phyloP scores from a whole-genome alignment of 2,797 vertebrate species.

The Falco rusticolus region DNA sequence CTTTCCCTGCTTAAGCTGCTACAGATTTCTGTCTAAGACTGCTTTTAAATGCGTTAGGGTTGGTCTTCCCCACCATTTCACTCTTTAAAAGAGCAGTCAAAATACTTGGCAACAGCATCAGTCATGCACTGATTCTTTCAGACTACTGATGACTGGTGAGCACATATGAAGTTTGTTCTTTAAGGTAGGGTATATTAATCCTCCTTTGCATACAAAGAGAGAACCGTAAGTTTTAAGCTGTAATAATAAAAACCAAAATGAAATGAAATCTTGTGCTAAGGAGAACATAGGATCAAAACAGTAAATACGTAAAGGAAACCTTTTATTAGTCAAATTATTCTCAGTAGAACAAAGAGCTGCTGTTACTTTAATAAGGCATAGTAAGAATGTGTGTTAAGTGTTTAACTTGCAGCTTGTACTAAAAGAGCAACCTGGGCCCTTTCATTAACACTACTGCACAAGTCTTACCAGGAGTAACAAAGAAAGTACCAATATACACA shows the following conservation, averaged over 20 bases:
- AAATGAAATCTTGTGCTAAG: background rate
- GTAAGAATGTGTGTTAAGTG: background rate
- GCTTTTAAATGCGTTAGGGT: background rate
- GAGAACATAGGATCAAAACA: background rate
- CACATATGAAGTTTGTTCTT: background rate
- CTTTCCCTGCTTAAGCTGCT: background rate
- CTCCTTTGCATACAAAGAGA: background rate
- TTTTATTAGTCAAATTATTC: background rate
- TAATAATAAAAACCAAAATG: background rate
- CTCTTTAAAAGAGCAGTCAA: background rate
- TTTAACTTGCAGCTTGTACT: background rate
- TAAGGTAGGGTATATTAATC: background rate
- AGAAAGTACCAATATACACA: background rate
- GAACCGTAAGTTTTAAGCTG: background rate
- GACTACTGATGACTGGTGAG: background rate
- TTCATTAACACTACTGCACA: background rate
- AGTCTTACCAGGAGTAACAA: background rate
- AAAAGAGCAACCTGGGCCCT: background rate
- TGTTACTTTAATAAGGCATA: background rate
- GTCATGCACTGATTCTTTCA: background rate
- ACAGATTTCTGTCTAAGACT: background rate
- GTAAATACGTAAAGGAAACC: background rate
- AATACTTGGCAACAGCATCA: background rate
- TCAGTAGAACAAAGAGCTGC: background rate
- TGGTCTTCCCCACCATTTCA: background rate